Conservation (phyloP, 2,888 invertebrate species). For the Papilio demoleus region DNA sequence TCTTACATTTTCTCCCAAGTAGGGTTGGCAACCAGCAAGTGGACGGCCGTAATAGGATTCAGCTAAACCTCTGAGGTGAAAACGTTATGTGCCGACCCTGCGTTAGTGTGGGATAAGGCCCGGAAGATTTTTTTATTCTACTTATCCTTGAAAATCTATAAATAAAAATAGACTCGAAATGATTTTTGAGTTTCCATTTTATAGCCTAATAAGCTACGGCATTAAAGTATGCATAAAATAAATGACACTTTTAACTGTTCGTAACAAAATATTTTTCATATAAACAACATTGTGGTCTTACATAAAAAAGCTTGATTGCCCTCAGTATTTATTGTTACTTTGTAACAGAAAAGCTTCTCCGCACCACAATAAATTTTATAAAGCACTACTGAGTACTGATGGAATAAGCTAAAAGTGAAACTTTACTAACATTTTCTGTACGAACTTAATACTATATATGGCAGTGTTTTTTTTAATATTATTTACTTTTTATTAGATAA, state of each 20-base stretch:
- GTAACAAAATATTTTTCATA: not conserved
- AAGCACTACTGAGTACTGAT: not conserved
- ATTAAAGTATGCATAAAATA: not conserved
- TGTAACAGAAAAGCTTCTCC: slow-evolving; percentile 1
- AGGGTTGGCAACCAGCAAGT: too few relatives aligned
- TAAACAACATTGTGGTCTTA: slow-evolving; percentile 3
- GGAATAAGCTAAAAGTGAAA: not conserved
- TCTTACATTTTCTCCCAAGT: too few relatives aligned
- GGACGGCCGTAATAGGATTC: too few relatives aligned
- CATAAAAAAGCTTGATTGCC: slow-evolving; percentile 1
- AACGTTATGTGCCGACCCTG: too few relatives aligned
- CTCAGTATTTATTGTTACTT: not conserved
- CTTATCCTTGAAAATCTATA: too few relatives aligned
- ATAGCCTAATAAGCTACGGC: too few relatives aligned
- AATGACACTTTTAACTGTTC: not conserved
- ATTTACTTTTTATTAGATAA: too few relatives aligned
- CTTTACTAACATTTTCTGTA: not conserved
- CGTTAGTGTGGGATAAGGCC: too few relatives aligned
- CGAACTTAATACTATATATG: not conserved
- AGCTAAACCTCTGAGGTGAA: too few relatives aligned
- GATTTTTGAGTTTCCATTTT: too few relatives aligned
- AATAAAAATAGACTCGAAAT: too few relatives aligned
- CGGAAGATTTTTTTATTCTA: too few relatives aligned
- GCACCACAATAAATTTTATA: not conserved
- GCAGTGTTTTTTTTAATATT: not conserved